phyloP scores from a whole-genome alignment of 2,113 vertebrate genomes.

The Anhinga rufa region DNA sequence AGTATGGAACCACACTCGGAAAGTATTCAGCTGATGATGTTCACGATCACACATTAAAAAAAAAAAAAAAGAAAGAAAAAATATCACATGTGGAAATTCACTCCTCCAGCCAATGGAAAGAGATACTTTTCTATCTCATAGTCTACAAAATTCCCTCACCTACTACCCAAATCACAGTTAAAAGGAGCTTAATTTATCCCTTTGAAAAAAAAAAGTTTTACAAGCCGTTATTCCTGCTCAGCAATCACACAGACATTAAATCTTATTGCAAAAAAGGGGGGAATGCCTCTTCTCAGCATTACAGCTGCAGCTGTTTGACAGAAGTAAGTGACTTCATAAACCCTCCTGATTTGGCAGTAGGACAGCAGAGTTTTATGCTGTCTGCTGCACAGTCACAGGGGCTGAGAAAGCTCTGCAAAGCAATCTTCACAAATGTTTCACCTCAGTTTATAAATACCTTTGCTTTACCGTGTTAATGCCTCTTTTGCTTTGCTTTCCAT shows the following conservation, averaged over 20 bases:
- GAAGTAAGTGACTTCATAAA: constrained; percentile 57
- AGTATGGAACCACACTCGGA: constrained; percentile 13
- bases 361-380: not conserved
- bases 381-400: constrained; percentile 9
- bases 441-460: constrained; percentile 42
- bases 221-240: constrained; percentile 26
- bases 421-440: constrained; percentile 39
- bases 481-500: constrained; percentile 45
- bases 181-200: constrained; percentile 14
- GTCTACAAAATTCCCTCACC: constrained; percentile 5
- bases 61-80: not conserved
- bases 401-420: constrained; percentile 30
- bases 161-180: not conserved
- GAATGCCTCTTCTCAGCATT: constrained; percentile 29
- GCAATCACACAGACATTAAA: constrained; percentile 51
- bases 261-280: not conserved
- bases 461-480: not conserved
- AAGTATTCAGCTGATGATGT: constrained; percentile 43
- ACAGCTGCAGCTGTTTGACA: constrained; percentile 51
- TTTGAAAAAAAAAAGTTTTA: not conserved
- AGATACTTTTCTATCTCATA: constrained; percentile 19
- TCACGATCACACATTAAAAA: not conserved
- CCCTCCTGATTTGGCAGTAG: constrained; percentile 31
- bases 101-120: not conserved
- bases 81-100: constrained; percentile 29